Conservation (phyloP, 2,113 vertebrate genomes). For the Meriones unguiculatus region DNA sequence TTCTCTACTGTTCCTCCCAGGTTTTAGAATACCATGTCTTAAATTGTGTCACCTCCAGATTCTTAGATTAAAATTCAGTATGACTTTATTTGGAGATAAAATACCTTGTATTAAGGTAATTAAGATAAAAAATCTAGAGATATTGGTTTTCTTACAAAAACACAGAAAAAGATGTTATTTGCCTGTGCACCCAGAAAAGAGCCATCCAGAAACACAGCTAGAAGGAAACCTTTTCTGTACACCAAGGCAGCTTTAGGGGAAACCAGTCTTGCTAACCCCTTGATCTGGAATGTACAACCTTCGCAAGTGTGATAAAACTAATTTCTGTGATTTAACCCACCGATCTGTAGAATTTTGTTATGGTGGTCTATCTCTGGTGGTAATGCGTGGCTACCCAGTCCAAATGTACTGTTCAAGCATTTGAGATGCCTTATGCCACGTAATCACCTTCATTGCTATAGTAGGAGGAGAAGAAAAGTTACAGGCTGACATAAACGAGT, state of each 20-base stretch:
- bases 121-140: not conserved
- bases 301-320: not conserved
- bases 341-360: not conserved
- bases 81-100: not conserved
- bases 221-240: not conserved
- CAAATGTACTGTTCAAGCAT: not conserved
- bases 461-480: not conserved
- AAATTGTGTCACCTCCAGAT: not conserved
- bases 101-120: not conserved
- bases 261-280: not conserved
- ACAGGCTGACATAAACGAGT: not conserved
- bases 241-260: not conserved
- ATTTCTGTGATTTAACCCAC: not conserved
- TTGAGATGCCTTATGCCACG: not conserved
- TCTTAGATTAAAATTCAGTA: not conserved
- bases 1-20: not conserved
- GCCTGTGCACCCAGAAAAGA: not conserved
- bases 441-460: not conserved
- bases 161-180: not conserved
- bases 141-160: not conserved
- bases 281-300: not conserved
- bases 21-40: not conserved
- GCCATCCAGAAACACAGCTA: not conserved
- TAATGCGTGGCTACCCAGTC: not conserved
- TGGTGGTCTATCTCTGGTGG: not conserved